Conservation (phyloP, 2,113 vertebrate species). For the pig (Sus scrofa) region DNA sequence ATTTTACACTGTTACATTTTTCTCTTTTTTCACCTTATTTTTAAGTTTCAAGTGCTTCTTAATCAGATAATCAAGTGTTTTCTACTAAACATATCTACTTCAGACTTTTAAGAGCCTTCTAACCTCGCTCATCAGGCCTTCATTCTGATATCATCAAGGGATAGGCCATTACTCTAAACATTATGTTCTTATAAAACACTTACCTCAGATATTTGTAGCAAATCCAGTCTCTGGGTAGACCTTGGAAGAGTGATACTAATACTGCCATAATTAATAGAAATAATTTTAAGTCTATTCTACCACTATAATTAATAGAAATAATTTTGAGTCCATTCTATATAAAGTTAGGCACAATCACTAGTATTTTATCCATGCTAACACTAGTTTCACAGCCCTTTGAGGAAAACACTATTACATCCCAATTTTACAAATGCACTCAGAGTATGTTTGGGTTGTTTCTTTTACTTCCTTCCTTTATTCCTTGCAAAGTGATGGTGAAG, state of each 20-base stretch:
- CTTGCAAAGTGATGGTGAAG: background rate
- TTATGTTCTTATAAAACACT: background rate
- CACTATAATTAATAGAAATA: background rate
- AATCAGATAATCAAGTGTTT: background rate
- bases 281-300: background rate
- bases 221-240: background rate
- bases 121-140: background rate
- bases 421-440: background rate
- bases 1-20: background rate
- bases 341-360: background rate
- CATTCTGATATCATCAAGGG: background rate
- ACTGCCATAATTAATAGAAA: background rate
- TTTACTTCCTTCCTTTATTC: background rate
- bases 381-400: background rate
- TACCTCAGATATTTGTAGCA: background rate
- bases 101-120: background rate
- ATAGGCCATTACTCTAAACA: background rate
- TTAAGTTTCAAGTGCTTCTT: background rate
- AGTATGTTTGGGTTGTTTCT: background rate
- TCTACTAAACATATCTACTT: background rate
- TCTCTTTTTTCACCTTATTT: background rate
- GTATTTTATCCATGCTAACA: background rate
- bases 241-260: background rate
- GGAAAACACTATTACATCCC: background rate
- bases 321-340: background rate